phyloP scores from a whole-genome alignment of 2,888 invertebrate species.

The Agriotes lineatus region DNA sequence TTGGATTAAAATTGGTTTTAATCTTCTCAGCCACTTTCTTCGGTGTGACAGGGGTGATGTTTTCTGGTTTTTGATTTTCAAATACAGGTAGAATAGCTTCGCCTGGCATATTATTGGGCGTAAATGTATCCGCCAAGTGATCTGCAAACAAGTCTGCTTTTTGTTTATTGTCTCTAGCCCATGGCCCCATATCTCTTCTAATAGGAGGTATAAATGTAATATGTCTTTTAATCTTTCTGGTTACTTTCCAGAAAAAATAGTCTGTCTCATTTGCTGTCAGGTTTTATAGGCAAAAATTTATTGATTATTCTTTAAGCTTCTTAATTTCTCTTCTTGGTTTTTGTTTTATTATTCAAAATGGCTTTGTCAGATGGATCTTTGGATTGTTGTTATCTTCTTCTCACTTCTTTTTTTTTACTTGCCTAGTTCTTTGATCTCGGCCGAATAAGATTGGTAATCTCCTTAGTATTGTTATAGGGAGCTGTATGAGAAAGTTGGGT shows the following conservation, averaged over 20 bases:
- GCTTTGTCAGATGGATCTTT: not conserved
- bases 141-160: too few relatives aligned
- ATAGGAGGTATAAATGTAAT: not conserved
- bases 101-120: not conserved
- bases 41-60: not conserved
- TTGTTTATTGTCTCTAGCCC: too few relatives aligned
- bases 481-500: not conserved
- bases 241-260: too few relatives aligned
- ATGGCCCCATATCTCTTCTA: not conserved
- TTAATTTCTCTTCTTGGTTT: too few relatives aligned
- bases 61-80: not conserved
- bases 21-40: not conserved
- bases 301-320: not conserved
- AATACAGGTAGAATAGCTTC: too few relatives aligned
- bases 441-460: not conserved
- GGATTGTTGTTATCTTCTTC: too few relatives aligned
- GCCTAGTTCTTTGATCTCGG: too few relatives aligned
- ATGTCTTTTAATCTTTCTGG: not conserved
- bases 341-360: not conserved
- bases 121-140: not conserved
- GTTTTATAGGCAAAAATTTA: not conserved
- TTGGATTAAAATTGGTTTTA: too few relatives aligned
- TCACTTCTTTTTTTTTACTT: too few relatives aligned
- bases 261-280: too few relatives aligned
- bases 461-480: not conserved